Evolutionary conservation across 2,888 invertebrate genomes (phyloP).

Genomic region (Phortica magna): DNA sequence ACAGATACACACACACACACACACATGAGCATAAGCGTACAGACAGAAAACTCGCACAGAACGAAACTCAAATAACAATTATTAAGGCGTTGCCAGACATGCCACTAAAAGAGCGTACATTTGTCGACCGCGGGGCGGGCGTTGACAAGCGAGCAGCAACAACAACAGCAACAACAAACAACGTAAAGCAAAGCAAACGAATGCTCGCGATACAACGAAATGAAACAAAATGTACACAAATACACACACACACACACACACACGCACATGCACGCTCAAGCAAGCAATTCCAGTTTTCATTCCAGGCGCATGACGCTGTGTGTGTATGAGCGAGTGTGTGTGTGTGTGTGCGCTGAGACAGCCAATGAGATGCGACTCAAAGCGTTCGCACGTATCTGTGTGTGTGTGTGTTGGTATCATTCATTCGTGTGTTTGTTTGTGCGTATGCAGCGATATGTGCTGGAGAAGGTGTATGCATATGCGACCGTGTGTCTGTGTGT

Average conservation of each 20-base stretch:
- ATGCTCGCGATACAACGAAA: conserved; percentile 51
- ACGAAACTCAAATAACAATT: conserved; percentile 74
- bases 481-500: conserved; percentile 46
- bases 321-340: conserved; percentile 49
- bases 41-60: conserved; percentile 35
- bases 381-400: conserved; percentile 58
- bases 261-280: conserved; percentile 23
- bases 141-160: conserved; percentile 50
- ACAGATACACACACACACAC: conserved; percentile 46
- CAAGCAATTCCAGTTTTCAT: conserved; percentile 64
- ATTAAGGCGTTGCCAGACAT: conserved; percentile 76
- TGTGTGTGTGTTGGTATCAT: background rate
- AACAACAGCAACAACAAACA: conserved; percentile 29
- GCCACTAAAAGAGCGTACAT: conserved; percentile 33
- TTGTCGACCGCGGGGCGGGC: conserved; percentile 49
- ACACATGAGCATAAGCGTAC: conserved; percentile 34
- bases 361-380: conserved; percentile 74
- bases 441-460: conserved; percentile 21
- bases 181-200: conserved; percentile 56
- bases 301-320: conserved; percentile 58
- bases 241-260: conserved; percentile 42
- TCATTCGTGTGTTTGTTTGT: conserved; percentile 1
- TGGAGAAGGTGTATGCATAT: conserved; percentile 51
- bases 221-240: conserved; percentile 32
- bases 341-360: conserved; percentile 60